Percentiles rank a stretch among this genome's conserved stretches.
These are phyloP conservation scores for Dryadula phaetusa DNA, from an alignment of 2,888 invertebrate genomes.

Conservation along the genomic window DNA sequence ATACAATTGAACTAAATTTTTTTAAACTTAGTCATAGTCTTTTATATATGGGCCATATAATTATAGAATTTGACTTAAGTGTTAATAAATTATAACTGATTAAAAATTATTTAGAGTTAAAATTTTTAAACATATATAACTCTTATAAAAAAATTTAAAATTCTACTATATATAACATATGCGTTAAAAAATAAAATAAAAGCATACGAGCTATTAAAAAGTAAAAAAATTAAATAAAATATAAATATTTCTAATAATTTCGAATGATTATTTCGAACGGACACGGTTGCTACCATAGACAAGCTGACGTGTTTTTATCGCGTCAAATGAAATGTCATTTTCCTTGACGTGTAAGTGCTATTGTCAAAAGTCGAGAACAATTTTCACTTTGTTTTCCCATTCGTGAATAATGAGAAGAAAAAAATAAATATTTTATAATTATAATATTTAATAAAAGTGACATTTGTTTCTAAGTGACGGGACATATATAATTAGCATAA, in stretches of 20 bases:
- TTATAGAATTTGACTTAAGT: no score
- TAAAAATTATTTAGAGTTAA: no score
- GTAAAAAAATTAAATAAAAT: neutral
- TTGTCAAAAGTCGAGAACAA: conserved; percentile 53
- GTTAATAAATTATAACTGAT: no score
- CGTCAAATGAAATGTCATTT: conserved; percentile 55
- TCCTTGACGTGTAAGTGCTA: conserved; percentile 71
- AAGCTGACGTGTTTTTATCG: conserved; percentile 71
- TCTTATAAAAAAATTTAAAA: no score
- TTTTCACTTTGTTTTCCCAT: conserved; percentile 57
- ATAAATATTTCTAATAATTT: neutral
- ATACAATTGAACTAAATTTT: no score
- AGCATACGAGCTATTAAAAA: no score
- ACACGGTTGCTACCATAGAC: conserved; percentile 50
- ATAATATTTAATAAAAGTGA: conserved; percentile 48
- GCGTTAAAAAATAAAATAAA: no score
- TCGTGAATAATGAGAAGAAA: conserved; percentile 71
- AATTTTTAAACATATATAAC: no score
- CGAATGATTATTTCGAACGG: conserved; percentile 46
- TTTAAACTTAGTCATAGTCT: no score
- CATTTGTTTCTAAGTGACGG: conserved; percentile 52
- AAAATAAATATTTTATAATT: conserved; percentile 57
- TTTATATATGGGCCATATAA: no score
- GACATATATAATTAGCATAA: conserved; percentile 75
- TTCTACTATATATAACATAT: no score